Evolutionary conservation across 1,140 invertebrate species (phyloP).

Genomic region (Lepidurus apus): DNA sequence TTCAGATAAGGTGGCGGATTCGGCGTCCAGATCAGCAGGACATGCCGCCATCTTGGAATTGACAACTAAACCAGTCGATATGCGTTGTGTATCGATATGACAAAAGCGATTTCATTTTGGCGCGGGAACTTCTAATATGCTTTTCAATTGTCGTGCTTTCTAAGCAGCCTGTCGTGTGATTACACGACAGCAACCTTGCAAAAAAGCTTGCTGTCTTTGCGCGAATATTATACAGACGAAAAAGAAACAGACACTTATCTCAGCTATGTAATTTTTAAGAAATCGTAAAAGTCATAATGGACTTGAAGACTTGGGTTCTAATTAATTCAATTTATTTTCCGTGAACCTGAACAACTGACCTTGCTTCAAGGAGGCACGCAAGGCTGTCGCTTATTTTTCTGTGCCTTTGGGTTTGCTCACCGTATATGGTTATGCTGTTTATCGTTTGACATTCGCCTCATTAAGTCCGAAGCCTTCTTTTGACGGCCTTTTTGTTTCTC

Average conservation of each 20-base stretch:
- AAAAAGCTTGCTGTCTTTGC: too few relatives aligned
- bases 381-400: neutral
- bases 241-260: too few relatives aligned
- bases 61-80: neutral
- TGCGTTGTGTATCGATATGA: neutral
- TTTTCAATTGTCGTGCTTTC: neutral
- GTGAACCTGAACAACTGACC: neutral
- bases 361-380: neutral
- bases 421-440: neutral
- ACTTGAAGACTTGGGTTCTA: neutral
- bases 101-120: neutral
- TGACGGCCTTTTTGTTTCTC: neutral
- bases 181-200: too few relatives aligned
- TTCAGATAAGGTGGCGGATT: constrained; percentile 6
- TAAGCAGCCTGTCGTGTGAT: too few relatives aligned
- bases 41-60: constrained; percentile 21
- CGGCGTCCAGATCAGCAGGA: constrained; percentile 20
- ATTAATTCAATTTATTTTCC: neutral
- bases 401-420: neutral
- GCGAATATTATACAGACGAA: too few relatives aligned
- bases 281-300: neutral
- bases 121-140: neutral
- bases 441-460: constrained; percentile 14
- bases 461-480: neutral
- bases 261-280: neutral